Base-by-base conservation (phyloP, 2,113 vertebrate species). In the Talpa occidentalis region DNA sequence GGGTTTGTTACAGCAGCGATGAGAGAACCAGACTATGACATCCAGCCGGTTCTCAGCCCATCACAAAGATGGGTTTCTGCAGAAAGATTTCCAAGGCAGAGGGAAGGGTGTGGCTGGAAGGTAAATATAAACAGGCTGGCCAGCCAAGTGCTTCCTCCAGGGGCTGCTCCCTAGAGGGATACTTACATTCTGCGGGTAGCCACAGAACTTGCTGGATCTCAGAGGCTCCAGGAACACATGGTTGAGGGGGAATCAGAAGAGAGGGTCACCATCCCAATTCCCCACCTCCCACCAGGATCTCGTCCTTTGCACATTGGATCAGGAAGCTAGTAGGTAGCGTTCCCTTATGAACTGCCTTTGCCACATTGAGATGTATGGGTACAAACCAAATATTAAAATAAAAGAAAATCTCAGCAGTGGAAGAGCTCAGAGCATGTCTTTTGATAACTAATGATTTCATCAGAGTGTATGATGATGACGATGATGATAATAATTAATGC, bases 401-500 rank as follows among this genome's bases (percentile, higher is more conserved):
- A 32, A 93, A 95, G 78, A 80, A 70, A 72, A 86, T 12, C 47
- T 28, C 28, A 28, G 35, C 17, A 56, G 7, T 60, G 32, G 3
- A 82, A 35, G 79, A 84, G 74, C 35, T 44, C 64, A 21, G 30
- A 59, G 47, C 26, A 32, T 79, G 24, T 35, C 81, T 85, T 67
- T 59, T 80, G 74, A 89, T 79, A 91, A 86, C 73, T 32, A 70
- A 37, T 30, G 59, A 86, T 26, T 70, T 85, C 70, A 70, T 21
- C n/a, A 59, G 44, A 62, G 24, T 24, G 22, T 28, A 73, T 56
- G 54, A 56, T 56, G 54, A 56, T 52, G 40, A 76, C 79, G 56
- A 91, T 60, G 42, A 64, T 42, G 12, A 49, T 26, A 30, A 64
- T 90, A 88, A 91, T 92, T 88, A 90, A 47, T 86, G 72, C 72